Base-by-base conservation (phyloP, 2,888 invertebrate genomes). In the Epistrophe eligans region DNA sequence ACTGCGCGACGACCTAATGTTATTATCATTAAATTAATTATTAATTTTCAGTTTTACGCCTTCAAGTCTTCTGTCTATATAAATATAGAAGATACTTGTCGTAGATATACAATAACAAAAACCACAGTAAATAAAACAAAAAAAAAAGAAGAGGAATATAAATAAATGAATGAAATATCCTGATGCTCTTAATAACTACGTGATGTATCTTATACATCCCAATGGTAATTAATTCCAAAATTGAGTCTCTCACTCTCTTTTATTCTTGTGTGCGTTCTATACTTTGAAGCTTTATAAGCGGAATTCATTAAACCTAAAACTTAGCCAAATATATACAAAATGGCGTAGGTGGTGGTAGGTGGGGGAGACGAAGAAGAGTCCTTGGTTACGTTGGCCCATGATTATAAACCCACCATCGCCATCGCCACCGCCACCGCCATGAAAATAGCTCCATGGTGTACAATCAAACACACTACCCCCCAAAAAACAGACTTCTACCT, bases 11-110 rank as follows among this genome's bases (percentile, higher is more conserved):
- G 60, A n/a, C 57, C 45, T 57, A 77, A 81, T 70, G 35, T n/a
- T 45, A 85, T 81, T 60, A 85, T 70, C 81, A 77, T 81, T 85
- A 55, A 85, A 77, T 85, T 85, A 85, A 85, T 81, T 77, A 81
- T 85, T 81, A 77, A 85, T 85, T 85, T 74, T 57, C 15, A 77
- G 45, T 62, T 52, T 11, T 74, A 35, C 43, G 48, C 76, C 76
- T 70, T 70, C 67, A 70, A 70, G 52, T 48, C 57, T 35, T 58
- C 24, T 52, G 38, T 58, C 60, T 15, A 17, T 8, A 57, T 52
- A 19, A 38, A n/a, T n/a, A n/a, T n/a, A n/a, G n/a, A n/a, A n/a
- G 24, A 24, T 24, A 24, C 24, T 24, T 2, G 24, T 24, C 24
- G 24, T 24, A 24, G 24, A 24, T 2, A 24, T 24, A 24, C 24